phyloP scores from a whole-genome alignment of 1,140 invertebrate genomes.

The Latrodectus geometricus region DNA sequence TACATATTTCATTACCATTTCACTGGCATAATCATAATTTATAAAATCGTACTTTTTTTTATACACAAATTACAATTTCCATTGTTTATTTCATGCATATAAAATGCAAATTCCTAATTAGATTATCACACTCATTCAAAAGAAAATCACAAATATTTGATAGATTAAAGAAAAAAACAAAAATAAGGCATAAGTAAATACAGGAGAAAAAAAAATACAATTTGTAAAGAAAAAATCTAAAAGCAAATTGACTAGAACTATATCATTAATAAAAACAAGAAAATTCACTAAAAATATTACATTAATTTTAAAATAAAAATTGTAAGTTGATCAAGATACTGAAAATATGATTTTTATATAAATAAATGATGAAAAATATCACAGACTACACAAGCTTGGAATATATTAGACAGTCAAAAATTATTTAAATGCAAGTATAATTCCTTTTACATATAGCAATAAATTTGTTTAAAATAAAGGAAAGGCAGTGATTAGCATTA shows the following conservation, averaged over 20 bases:
- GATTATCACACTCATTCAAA: not conserved
- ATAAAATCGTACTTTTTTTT: conserved; percentile 16
- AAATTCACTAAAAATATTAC: not conserved
- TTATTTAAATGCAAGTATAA: not conserved
- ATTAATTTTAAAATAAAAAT: not conserved
- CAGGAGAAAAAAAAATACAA: too few relatives aligned
- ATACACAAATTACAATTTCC: conserved; percentile 6
- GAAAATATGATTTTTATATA: not conserved
- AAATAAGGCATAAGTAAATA: too few relatives aligned
- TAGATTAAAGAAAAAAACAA: too few relatives aligned
- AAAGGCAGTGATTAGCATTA: not conserved
- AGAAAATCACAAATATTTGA: too few relatives aligned
- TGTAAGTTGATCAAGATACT: not conserved
- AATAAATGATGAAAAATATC: not conserved
- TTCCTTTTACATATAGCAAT: not conserved
- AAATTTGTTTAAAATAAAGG: not conserved
- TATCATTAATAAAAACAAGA: too few relatives aligned
- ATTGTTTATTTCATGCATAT: not conserved
- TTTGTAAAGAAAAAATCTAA: too few relatives aligned
- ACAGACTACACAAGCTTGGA: not conserved
- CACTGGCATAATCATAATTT: conserved; percentile 21
- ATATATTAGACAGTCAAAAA: not conserved
- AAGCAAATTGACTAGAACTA: too few relatives aligned
- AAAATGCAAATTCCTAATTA: not conserved
- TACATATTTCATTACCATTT: not conserved